Evolutionary conservation across 2,888 invertebrate genomes (phyloP).

Genomic region (Eutolmus rufibarbis): DNA sequence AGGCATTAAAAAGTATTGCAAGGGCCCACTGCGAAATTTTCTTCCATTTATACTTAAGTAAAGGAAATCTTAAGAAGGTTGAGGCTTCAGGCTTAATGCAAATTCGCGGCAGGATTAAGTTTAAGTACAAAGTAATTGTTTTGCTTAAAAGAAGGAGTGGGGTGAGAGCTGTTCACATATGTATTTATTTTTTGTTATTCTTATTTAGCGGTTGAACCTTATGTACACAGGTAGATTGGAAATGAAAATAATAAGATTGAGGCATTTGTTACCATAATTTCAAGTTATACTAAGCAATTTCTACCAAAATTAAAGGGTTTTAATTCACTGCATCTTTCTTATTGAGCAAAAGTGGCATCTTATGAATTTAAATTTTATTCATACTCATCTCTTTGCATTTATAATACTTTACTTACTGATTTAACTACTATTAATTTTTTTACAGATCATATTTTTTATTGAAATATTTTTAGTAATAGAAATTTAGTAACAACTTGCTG

Average conservation of each 20-base stretch:
- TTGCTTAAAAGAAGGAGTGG: background rate
- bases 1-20: background rate
- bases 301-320: too few species aligned
- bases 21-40: background rate
- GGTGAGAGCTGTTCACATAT: background rate
- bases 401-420: too few species aligned
- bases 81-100: slow-evolving; percentile 6
- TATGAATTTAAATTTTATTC: too few species aligned
- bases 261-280: background rate
- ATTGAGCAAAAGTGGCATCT: too few species aligned
- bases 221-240: background rate
- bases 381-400: too few species aligned
- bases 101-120: slow-evolving; percentile 1
- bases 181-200: background rate
- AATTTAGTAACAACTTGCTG: too few species aligned
- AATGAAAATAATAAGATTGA: background rate
- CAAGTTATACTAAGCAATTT: background rate
- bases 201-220: background rate
- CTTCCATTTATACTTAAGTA: background rate
- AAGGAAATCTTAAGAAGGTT: background rate
- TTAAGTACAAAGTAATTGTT: background rate
- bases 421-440: too few species aligned
- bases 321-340: too few species aligned
- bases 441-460: too few species aligned
- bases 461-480: too few species aligned